phyloP scores from a whole-genome alignment of 2,113 vertebrate genomes.

The Solea solea region DNA sequence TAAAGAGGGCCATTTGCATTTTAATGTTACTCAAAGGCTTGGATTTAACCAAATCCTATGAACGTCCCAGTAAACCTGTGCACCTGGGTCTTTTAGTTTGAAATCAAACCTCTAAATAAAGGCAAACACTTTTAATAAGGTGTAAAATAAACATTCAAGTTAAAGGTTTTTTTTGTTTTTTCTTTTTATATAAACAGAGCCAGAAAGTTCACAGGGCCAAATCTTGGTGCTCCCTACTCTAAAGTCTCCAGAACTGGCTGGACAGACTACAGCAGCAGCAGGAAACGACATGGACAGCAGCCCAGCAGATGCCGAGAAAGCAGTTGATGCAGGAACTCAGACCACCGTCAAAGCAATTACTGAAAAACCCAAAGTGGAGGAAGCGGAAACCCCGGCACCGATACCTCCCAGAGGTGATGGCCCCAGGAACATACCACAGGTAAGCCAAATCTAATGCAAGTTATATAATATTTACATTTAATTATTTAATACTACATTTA shows the following conservation, averaged over 20 bases:
- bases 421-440: constrained; percentile 38
- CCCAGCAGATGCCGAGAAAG: not conserved
- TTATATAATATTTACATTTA: no score
- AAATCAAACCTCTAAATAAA: not conserved
- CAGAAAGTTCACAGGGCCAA: constrained; percentile 24
- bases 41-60: not conserved
- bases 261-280: not conserved
- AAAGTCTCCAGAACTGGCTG: fast-evolving
- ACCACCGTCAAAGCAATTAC: not conserved
- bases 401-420: constrained; percentile 65
- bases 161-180: not conserved
- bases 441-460: constrained; percentile 15
- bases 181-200: constrained; percentile 15
- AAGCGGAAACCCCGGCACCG: constrained; percentile 29
- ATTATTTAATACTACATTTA: no score
- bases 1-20: no score
- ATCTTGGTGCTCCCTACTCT: not conserved
- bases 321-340: not conserved
- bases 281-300: not conserved
- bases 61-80: not conserved
- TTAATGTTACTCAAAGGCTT: no score
- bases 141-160: not conserved
- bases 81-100: not conserved
- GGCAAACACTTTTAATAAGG: not conserved
- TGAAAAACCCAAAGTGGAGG: fast-evolving